Conservation (phyloP, 2,797 vertebrate species). For the Neoniphon sammara region DNA sequence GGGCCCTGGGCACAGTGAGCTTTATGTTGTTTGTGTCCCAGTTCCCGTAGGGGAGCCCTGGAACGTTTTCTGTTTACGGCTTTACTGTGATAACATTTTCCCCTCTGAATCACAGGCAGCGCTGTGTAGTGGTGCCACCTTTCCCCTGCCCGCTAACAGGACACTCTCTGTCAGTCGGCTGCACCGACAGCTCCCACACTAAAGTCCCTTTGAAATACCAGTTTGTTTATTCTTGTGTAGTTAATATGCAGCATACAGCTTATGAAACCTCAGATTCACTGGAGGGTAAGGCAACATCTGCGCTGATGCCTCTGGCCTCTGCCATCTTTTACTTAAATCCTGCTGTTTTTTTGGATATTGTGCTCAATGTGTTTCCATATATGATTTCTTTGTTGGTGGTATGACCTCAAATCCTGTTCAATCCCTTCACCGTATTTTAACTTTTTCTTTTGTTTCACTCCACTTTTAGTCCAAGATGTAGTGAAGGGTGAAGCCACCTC, state of each 20-base stretch:
- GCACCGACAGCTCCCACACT: slow-evolving; percentile 67
- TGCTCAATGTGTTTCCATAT: slow-evolving; percentile 6
- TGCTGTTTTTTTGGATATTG: slow-evolving; percentile 26
- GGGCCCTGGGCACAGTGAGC: slow-evolving; percentile 56
- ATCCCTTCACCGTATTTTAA: background rate
- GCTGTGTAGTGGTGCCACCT: slow-evolving; percentile 74
- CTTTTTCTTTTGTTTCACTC: background rate
- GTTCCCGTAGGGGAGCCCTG: slow-evolving; percentile 65
- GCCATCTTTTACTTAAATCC: slow-evolving; percentile 21
- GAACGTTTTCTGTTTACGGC: slow-evolving; percentile 76
- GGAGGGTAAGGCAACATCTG: slow-evolving; percentile 42
- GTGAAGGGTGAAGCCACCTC: too few relatives aligned
- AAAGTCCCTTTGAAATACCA: slow-evolving; percentile 77
- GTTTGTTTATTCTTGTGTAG: slow-evolving; percentile 70
- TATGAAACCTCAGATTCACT: slow-evolving; percentile 59
- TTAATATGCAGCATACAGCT: slow-evolving; percentile 68
- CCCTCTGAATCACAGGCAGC: slow-evolving; percentile 78
- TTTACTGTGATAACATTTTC: slow-evolving; percentile 79
- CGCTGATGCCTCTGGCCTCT: slow-evolving; percentile 30
- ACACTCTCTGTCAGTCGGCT: slow-evolving; percentile 74
- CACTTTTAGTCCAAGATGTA: too few relatives aligned
- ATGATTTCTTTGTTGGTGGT: background rate
- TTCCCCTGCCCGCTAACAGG: slow-evolving; percentile 69
- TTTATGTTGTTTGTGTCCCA: slow-evolving; percentile 74
- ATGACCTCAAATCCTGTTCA: too few relatives aligned